phyloP scores from a whole-genome alignment of 1,140 invertebrate genomes.

The Psix sp. region DNA sequence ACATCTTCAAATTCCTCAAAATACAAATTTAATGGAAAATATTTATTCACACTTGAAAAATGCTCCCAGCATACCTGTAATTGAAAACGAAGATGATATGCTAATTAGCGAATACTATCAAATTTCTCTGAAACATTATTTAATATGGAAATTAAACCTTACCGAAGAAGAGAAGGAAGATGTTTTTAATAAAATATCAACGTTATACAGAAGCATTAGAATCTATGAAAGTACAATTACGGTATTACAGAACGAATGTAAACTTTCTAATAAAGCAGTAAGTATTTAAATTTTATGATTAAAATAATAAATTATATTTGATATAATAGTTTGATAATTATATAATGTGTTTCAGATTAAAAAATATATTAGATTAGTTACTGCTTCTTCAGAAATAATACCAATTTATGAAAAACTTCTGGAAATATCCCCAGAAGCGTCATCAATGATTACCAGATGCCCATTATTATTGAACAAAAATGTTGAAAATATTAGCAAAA shows the following conservation, averaged over 20 bases:
- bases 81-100: slow-evolving; percentile 55
- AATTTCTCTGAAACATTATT: slow-evolving; percentile 68
- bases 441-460: slow-evolving; percentile 66
- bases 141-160: slow-evolving; percentile 74
- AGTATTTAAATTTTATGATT: slow-evolving; percentile 17
- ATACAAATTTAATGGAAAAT: slow-evolving; percentile 72
- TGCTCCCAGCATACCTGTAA: slow-evolving; percentile 67
- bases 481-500: slow-evolving; percentile 68
- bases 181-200: slow-evolving; percentile 60
- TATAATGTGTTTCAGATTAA: slow-evolving; percentile 29
- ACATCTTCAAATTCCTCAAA: slow-evolving; percentile 52
- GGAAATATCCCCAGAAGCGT: slow-evolving; percentile 70
- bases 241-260: slow-evolving; percentile 74
- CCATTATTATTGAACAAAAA: slow-evolving; percentile 75
- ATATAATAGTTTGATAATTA: neutral
- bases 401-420: slow-evolving; percentile 73
- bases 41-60: slow-evolving; percentile 68
- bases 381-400: slow-evolving; percentile 74
- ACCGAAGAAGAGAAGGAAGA: slow-evolving; percentile 71
- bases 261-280: slow-evolving; percentile 69
- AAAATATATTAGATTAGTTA: slow-evolving; percentile 31
- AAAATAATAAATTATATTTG: slow-evolving; percentile 8
- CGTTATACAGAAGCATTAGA: slow-evolving; percentile 74
- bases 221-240: slow-evolving; percentile 73
- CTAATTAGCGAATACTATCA: slow-evolving; percentile 64